phyloP scores from a whole-genome alignment of 2,113 vertebrate genomes.

The Lepisosteus osseus region DNA sequence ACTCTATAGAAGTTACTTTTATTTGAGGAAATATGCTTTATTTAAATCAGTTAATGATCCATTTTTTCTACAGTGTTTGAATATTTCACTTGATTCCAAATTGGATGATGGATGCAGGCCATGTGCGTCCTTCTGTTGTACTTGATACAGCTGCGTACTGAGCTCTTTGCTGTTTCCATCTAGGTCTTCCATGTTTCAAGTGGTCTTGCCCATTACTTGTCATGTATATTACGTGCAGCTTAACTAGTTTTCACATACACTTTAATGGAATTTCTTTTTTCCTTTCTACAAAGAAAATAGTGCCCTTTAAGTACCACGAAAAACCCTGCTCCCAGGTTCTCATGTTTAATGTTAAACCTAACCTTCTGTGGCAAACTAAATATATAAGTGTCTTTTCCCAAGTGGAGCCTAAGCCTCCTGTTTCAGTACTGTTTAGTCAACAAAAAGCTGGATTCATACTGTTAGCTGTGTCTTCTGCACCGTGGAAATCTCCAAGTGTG shows the following conservation, averaged over 20 bases:
- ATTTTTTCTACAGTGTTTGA: constrained; percentile 16
- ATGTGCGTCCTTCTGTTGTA: constrained; percentile 6
- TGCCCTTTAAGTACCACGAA: no score
- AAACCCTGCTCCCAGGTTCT: no score
- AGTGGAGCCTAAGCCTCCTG: constrained; percentile 47
- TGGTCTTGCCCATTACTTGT: background rate
- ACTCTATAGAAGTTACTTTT: constrained; percentile 41
- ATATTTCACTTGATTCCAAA: background rate
- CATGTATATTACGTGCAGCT: background rate
- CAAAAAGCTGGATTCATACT: constrained; percentile 48
- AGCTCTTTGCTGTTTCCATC: background rate
- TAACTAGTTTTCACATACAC: background rate
- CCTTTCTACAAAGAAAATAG: constrained; percentile 27
- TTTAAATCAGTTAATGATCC: constrained; percentile 11
- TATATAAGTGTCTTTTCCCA: constrained; percentile 33
- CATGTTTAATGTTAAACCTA: no score
- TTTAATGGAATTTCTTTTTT: constrained; percentile 31
- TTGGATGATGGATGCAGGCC: background rate
- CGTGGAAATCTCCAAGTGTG: constrained; percentile 47
- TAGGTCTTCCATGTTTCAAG: constrained; percentile 3
- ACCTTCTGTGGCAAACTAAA: no score
- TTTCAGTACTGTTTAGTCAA: constrained; percentile 48
- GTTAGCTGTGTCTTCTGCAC: constrained; percentile 49
- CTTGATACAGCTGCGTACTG: background rate
- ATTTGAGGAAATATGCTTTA: constrained; percentile 30